Percentiles rank a stretch among this genome's conserved stretches.
Evolutionary conservation across 2,888 invertebrate genomes (phyloP).

Genomic region (Tortrix viridana): DNA sequence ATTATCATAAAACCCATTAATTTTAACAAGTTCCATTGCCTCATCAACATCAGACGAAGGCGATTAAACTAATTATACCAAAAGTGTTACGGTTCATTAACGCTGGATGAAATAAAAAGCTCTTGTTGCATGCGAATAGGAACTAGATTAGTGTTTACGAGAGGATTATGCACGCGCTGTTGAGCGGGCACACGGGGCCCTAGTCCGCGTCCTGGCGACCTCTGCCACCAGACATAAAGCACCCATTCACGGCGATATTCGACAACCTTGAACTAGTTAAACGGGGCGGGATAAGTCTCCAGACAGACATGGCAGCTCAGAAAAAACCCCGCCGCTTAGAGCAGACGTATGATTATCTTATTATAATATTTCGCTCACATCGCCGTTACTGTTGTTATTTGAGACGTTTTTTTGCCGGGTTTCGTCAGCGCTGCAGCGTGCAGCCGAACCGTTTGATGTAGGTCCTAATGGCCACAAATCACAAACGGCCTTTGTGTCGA

Average conservation of each 20-base stretch:
- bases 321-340: slow-evolving; percentile 69
- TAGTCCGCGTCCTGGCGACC: slow-evolving; percentile 72
- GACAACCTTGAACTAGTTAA: slow-evolving; percentile 80
- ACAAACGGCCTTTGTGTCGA: slow-evolving; percentile 57
- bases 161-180: slow-evolving; percentile 21
- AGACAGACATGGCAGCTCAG: slow-evolving; percentile 70
- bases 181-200: slow-evolving; percentile 13
- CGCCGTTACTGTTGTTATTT: slow-evolving; percentile 47
- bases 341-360: slow-evolving; percentile 80
- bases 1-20: slow-evolving; percentile 78
- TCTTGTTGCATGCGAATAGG: slow-evolving; percentile 18
- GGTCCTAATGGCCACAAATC: slow-evolving; percentile 72
- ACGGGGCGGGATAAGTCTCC: slow-evolving; percentile 69
- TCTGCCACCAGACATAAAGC: slow-evolving; percentile 73
- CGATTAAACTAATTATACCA: slow-evolving; percentile 49
- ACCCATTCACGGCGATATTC: slow-evolving; percentile 68
- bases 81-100: slow-evolving; percentile 48
- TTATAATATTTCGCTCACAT: slow-evolving; percentile 68
- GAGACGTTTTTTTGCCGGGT: slow-evolving; percentile 43
- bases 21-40: slow-evolving; percentile 68
- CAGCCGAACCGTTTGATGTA: slow-evolving; percentile 62
- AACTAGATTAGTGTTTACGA: slow-evolving; percentile 22
- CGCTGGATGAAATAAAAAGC: slow-evolving; percentile 34
- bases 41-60: slow-evolving; percentile 45
- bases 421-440: slow-evolving; percentile 40